phyloP scores from a whole-genome alignment of 2,113 vertebrate species.

The Lanius ludovicianus region DNA sequence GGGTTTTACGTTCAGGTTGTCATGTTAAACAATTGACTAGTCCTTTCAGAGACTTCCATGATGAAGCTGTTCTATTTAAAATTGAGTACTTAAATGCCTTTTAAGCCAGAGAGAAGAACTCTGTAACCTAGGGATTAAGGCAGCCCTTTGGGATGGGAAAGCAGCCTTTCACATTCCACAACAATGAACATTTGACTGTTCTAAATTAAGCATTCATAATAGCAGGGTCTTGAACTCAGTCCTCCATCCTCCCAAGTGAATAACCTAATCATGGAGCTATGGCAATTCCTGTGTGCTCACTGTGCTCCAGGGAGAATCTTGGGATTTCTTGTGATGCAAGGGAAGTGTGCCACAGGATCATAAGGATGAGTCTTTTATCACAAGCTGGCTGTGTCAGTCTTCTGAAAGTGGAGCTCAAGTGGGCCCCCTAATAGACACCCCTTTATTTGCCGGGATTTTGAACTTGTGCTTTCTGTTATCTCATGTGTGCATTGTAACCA shows the following conservation, averaged over 20 bases:
- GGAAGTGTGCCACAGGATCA: accelerated
- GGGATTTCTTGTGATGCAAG: not conserved
- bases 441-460: not conserved
- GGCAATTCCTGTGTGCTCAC: accelerated
- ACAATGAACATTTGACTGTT: not conserved
- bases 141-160: not conserved
- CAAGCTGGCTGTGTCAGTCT: accelerated
- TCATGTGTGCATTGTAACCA: accelerated
- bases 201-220: not conserved
- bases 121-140: not conserved
- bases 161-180: not conserved
- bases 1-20: not conserved
- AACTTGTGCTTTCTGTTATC: not conserved
- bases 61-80: not conserved
- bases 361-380: not conserved
- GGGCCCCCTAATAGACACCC: accelerated
- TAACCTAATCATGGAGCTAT: not conserved
- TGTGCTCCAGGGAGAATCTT: not conserved
- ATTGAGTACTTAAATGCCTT: not conserved
- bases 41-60: not conserved
- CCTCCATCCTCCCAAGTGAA: not conserved
- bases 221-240: not conserved
- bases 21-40: not conserved
- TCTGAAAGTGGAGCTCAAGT: not conserved
- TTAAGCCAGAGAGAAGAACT: not conserved